Evolutionary conservation across 2,797 vertebrate species (phyloP), one percentile per base, ranked within the genome.

Genomic region (Bradypus variegatus): DNA sequence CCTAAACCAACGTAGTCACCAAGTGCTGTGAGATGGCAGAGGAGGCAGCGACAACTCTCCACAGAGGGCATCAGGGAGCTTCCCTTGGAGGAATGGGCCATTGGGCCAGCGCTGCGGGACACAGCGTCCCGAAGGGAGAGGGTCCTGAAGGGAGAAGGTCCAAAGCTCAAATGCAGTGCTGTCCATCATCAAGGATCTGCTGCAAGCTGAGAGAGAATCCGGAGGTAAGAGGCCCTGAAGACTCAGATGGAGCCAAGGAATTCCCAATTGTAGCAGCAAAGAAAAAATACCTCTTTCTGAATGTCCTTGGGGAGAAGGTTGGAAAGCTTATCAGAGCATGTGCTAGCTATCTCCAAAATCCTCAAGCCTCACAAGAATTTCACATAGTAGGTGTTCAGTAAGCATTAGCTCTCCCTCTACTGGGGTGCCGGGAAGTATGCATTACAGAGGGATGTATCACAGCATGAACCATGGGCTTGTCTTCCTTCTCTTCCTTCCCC

Each of bases 51-150:
- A 6, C 2, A 25, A 23, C 12, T 25, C 33, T n/a, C 69, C 77
- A n/a, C 0, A 0, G 18, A 31, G 15, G 13, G 36, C 23, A 33
- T 36, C 41, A 36, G 41, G 41, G 33, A 38, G 67, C 38, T 64
- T 33, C 86, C 41, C 84, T 12, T 1, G 13, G 9, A 33, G 58
- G 45, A 53, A 8, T 23, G 14, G 77, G 15, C 25, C 19, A 25
- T 33, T 3, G 18, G 36, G 80, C 89, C 27, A 70, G 38, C 25
- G 58, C 64, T 6, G 12, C 13, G 60, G 53, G 64, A 62, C 75
- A 2, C 10, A 4, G 31, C 33, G 5, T 25, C 2, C 1, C 0
- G 15, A 16, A 48, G n/a, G 33, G 7, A 79, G 33, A 62, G 50
- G 91, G 33, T 33, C 2, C 1, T 1, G 15, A 16, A 48, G n/a